Evolutionary conservation across 1,140 invertebrate genomes (phyloP), one percentile per base, ranked within the genome.

Genomic region (Drosophila sp.): DNA sequence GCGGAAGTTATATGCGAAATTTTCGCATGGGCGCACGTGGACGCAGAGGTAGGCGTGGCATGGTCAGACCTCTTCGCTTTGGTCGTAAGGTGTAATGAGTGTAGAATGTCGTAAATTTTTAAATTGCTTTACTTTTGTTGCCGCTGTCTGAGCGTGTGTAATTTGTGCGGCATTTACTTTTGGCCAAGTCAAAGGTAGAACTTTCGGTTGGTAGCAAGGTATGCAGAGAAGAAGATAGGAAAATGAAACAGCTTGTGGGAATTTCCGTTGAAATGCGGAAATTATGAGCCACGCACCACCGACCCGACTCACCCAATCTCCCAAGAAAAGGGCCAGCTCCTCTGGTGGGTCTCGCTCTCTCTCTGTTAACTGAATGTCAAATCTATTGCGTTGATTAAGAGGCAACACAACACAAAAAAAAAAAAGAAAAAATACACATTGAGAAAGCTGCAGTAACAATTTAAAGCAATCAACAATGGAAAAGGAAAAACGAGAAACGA

Each of bases 81-180:
- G 57, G 72, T 66, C 72, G 79, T 86, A 79, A 89, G 83, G 84
- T 87, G 83, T 89, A 87, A 87, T 87, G 83, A 83, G 76, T 87
- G 79, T 79, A 72, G 83, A 87, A 89, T 87, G 83, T 87, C 83
- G 83, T 87, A 87, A 83, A 89, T 87, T 87, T 86, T 87, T 57
- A 89, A 87, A 87, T 87, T 87, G 70, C 83, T 79, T 87, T 70
- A 38, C 50, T 60, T 81, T 70, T 79, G 76, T 54, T 71, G 50
- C 70, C 64, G 68, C 75, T 82, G 74, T 85, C 79, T 87, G 54
- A 66, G 66, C 66, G 69, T 70, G 70, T 76, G 67, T 82, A 86
- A 86, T 87, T 86, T 86, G 71, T 79, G 69, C 50, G 60, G 33
- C 60, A 38, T 64, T 70, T 56, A 68, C 70, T 66, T 30, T 60